These are phyloP conservation scores for Mirza zaza DNA, from an alignment of 2,113 vertebrate genomes.

Conservation along the genomic window DNA sequence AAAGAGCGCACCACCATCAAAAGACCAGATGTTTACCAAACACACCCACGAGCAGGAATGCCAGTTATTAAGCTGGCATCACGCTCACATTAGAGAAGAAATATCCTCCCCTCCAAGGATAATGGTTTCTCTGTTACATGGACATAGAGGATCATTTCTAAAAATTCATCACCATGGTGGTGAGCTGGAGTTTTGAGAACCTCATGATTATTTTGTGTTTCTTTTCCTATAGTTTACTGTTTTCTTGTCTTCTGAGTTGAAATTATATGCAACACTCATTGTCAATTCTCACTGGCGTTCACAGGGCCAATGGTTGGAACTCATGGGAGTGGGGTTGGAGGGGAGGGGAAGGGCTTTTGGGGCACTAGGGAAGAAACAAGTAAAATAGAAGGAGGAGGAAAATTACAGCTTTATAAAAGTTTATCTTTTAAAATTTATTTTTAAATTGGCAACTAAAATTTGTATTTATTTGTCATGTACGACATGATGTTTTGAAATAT, in stretches of 20 bases:
- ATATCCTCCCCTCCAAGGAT: too few species aligned
- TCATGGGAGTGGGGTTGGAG: neutral
- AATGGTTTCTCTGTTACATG: neutral
- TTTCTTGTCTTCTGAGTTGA: neutral
- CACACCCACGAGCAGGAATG: too few species aligned
- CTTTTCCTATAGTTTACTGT: neutral
- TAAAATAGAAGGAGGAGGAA: neutral
- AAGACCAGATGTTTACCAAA: neutral
- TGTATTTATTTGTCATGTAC: neutral
- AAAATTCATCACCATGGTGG: neutral
- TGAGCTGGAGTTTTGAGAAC: neutral
- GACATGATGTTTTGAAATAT: neutral
- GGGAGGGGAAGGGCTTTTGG: fast-evolving
- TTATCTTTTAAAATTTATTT: neutral
- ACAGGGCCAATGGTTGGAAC: neutral
- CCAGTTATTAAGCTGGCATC: neutral
- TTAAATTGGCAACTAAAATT: neutral
- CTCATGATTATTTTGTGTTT: neutral
- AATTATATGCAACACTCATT: neutral
- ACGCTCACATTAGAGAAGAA: neutral
- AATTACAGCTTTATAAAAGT: neutral
- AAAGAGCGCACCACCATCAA: neutral
- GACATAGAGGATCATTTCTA: neutral
- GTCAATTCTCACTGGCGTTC: neutral
- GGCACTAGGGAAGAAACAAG: neutral